phyloP scores from a whole-genome alignment of 1,140 invertebrate species.

The Hyphantria cunea region DNA sequence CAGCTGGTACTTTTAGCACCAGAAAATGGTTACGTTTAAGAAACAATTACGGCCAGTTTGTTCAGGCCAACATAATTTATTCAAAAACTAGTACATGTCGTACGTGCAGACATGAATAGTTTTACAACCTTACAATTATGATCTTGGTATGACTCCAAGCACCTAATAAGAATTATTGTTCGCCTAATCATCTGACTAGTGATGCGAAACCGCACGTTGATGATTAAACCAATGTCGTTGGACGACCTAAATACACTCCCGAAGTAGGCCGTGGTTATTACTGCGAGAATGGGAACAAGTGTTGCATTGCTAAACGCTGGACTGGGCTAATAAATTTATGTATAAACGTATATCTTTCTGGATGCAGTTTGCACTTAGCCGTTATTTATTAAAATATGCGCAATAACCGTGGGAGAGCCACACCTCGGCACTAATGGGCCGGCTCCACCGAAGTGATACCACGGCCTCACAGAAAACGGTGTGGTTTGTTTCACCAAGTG shows the following conservation, averaged over 20 bases:
- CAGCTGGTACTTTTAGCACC: no score
- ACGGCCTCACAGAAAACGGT: no score
- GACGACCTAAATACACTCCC: background rate
- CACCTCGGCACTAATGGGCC: no score
- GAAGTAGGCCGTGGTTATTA: background rate
- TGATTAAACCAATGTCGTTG: slow-evolving; percentile 1
- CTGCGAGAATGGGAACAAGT: slow-evolving; percentile 3
- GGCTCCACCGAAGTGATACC: no score
- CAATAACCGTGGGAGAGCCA: no score
- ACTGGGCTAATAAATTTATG: background rate
- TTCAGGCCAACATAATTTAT: background rate
- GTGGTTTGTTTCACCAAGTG: no score
- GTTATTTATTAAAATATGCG: background rate
- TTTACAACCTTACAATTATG: slow-evolving; percentile 26
- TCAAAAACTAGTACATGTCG: background rate
- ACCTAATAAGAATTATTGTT: slow-evolving; percentile 29
- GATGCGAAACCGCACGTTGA: background rate
- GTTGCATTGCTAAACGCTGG: background rate
- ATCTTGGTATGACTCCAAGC: slow-evolving; percentile 28
- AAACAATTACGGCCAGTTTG: no score
- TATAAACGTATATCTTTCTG: background rate
- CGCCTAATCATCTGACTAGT: background rate
- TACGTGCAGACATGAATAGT: background rate
- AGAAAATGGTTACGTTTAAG: no score
- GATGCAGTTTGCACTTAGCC: background rate